Evolutionary conservation across 2,797 vertebrate genomes (phyloP), one percentile per base, ranked within the genome.

Genomic region (Erethizon dorsatum): DNA sequence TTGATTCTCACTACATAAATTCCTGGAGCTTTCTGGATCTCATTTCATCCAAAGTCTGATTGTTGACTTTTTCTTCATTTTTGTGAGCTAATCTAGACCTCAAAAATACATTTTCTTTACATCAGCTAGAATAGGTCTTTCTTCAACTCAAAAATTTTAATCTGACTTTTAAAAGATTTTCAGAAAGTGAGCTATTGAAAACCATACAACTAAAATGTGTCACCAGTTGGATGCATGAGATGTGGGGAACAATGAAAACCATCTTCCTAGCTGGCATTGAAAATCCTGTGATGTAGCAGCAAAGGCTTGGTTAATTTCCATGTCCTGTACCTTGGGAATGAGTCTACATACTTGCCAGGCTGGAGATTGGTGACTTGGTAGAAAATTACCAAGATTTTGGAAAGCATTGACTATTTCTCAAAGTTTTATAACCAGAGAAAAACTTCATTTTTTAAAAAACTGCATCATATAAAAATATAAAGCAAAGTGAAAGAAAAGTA

Each of bases 361-460:
- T 50, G 18, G 17, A 78, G 59, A 78, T 26, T 31, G 50, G 56
- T 82, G 88, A 83, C 8, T 14, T 37, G 31, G 61, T 79, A 69
- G 45, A 83, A 65, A 96, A 80, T 63, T 33, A 77, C 52, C 28
- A 82, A 73, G 59, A 84, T 92, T 96, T 94, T 67, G 69, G 33
- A 41, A 82, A n/a, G 7, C 61, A n/a, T 59, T 91, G 79, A 88
- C 2, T 83, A 79, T 95, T 94, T 96, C 17, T 82, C 22, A 9
- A 61, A 79, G 22, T 24, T 83, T 69, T 80, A 77, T 78, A 45
- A 91, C 33, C 91, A 79, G 15, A 85, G 41, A 78, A 9, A 67
- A 85, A 12, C 2, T 82, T 69, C 52, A 71, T 5, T 69, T 87
- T 54, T 57, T 33, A 73, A 88, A 91, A 63, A 93, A 77, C 24